Conservation (phyloP, 2,888 invertebrate genomes). For the Hofmannophila pseudospretella region DNA sequence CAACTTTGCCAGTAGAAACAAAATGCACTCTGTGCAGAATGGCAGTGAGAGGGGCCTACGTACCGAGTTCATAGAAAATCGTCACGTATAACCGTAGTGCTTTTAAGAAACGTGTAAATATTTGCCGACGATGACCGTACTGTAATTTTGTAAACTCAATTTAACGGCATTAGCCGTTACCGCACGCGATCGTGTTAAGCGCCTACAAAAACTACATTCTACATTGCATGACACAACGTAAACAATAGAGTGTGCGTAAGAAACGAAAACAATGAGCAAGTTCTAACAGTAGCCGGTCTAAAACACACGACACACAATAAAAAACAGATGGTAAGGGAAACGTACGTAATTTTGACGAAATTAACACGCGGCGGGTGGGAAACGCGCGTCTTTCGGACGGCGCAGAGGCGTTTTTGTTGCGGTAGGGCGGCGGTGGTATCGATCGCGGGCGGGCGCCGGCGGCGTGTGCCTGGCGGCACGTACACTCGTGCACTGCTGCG, state of each 20-base stretch:
- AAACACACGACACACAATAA: constrained; percentile 1
- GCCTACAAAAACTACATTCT: too few relatives aligned
- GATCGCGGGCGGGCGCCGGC: constrained; percentile 22
- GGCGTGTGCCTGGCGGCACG: constrained; percentile 49
- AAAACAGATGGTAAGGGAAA: constrained; percentile 9
- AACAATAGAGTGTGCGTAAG: not conserved
- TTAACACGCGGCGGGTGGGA: constrained; percentile 17
- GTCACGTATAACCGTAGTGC: too few relatives aligned
- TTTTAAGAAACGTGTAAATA: too few relatives aligned
- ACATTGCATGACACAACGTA: too few relatives aligned
- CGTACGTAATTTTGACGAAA: constrained; percentile 48
- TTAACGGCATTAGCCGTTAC: too few relatives aligned
- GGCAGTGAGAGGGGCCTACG: too few relatives aligned
- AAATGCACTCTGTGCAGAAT: too few relatives aligned
- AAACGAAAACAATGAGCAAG: constrained; percentile 3
- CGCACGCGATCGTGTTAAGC: too few relatives aligned
- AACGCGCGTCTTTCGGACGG: constrained; percentile 5
- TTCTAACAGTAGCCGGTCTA: constrained; percentile 3
- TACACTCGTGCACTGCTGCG: constrained; percentile 55
- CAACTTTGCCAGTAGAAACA: too few relatives aligned
- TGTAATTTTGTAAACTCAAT: too few relatives aligned
- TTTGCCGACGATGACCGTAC: too few relatives aligned
- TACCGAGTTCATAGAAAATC: too few relatives aligned
- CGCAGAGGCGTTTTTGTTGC: constrained; percentile 4
- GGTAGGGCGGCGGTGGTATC: constrained; percentile 13